phyloP scores from a whole-genome alignment of 2,797 vertebrate species.

The Ataeniobius toweri region DNA sequence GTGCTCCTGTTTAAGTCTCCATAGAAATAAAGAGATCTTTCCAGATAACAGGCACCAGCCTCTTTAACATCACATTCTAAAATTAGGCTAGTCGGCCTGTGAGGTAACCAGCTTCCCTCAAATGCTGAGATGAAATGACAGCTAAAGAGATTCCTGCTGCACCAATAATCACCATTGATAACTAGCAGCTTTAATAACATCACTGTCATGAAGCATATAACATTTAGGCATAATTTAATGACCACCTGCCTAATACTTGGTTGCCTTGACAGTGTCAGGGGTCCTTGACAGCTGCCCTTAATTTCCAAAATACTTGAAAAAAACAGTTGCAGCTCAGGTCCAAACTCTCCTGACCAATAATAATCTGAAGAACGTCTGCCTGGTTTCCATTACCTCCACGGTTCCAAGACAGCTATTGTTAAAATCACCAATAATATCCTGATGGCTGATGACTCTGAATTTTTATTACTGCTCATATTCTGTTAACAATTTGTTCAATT shows the following conservation, averaged over 20 bases:
- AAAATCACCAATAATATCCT: too few species aligned
- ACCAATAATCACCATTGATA: constrained; percentile 49
- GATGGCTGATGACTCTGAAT: too few species aligned
- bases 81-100: constrained; percentile 28
- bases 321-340: too few species aligned
- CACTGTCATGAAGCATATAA: constrained; percentile 51
- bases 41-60: constrained; percentile 48
- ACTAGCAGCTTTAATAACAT: constrained; percentile 54
- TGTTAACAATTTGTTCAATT: too few species aligned
- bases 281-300: background rate
- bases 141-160: constrained; percentile 39
- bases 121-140: constrained; percentile 42
- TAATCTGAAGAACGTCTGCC: too few species aligned
- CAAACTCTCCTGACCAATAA: too few species aligned
- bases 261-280: background rate
- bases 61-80: constrained; percentile 24
- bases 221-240: background rate
- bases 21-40: constrained; percentile 41
- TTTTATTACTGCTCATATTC: too few species aligned
- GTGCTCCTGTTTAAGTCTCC: constrained; percentile 40
- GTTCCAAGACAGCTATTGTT: too few species aligned
- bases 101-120: constrained; percentile 38
- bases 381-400: too few species aligned
- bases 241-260: background rate
- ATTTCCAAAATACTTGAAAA: too few species aligned